Percentiles rank a stretch among this genome's conserved stretches.
These are phyloP conservation scores for Therioaphis trifolii DNA, from an alignment of 2,888 invertebrate genomes.

Conservation along the genomic window DNA sequence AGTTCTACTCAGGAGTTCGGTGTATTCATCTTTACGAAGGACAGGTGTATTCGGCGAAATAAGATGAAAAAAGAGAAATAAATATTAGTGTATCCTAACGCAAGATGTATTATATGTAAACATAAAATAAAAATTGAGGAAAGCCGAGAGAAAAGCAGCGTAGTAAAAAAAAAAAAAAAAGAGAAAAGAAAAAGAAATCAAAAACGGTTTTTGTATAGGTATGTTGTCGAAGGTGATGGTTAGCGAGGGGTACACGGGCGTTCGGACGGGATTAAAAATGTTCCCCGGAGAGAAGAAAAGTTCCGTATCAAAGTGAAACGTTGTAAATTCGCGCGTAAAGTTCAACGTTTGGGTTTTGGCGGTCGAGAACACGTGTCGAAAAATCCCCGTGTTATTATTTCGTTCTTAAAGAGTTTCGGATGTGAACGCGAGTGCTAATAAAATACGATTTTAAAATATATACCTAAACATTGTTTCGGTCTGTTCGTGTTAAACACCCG, in stretches of 20 bases:
- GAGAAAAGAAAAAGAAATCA: no score
- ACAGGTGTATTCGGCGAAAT: background rate
- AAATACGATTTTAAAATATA: no score
- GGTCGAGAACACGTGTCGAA: no score
- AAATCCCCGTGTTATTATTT: no score
- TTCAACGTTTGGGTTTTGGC: no score
- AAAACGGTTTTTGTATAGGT: background rate
- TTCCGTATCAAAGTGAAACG: slow-evolving; percentile 3
- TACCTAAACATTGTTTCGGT: no score
- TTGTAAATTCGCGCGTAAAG: background rate
- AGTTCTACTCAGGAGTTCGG: background rate
- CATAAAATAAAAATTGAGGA: background rate
- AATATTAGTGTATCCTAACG: background rate
- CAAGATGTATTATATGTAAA: background rate
- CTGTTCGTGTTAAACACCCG: no score
- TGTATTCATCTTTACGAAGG: background rate
- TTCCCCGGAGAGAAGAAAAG: background rate
- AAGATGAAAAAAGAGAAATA: slow-evolving; percentile 4
- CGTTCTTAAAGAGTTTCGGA: no score
- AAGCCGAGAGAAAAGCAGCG: background rate
- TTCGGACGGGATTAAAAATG: no score
- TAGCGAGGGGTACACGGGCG: background rate
- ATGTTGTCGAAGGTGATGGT: background rate
- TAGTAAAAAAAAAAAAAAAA: no score
- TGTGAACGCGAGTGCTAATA: no score